phyloP scores from a whole-genome alignment of 2,888 invertebrate species.

The Formica aserva region DNA sequence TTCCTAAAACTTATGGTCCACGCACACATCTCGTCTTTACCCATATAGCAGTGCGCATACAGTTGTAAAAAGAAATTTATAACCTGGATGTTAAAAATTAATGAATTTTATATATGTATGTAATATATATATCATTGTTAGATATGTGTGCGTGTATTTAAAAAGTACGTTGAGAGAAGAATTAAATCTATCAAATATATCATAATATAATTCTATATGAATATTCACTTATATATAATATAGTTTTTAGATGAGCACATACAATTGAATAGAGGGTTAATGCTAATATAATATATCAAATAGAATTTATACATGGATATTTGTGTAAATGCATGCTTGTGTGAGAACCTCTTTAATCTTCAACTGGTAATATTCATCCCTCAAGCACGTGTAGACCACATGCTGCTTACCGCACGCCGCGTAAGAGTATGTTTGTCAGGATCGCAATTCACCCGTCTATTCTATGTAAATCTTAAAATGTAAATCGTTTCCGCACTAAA shows the following conservation, averaged over 20 bases:
- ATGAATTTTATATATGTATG: neutral
- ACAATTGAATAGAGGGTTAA: neutral
- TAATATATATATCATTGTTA: neutral
- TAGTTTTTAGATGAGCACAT: neutral
- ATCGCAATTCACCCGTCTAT: constrained; percentile 43
- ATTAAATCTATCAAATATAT: neutral
- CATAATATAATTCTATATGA: neutral
- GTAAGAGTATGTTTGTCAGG: constrained; percentile 46
- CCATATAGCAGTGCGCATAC: no score
- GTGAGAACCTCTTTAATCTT: constrained; percentile 23
- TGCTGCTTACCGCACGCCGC: constrained; percentile 30
- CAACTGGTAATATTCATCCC: constrained; percentile 19
- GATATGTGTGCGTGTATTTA: neutral
- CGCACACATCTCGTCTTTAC: neutral
- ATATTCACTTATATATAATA: neutral
- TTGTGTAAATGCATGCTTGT: neutral
- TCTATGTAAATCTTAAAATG: constrained; percentile 50
- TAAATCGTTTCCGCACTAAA: constrained; percentile 40
- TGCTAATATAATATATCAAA: neutral
- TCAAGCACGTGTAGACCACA: constrained; percentile 45
- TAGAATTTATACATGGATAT: neutral
- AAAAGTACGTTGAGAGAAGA: neutral
- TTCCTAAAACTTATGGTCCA: constrained; percentile 23
- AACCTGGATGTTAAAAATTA: neutral
- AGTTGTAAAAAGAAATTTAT: neutral